phyloP scores from a whole-genome alignment of 92 coral and sea anemone genomes.

The Heliopora coerulea region DNA sequence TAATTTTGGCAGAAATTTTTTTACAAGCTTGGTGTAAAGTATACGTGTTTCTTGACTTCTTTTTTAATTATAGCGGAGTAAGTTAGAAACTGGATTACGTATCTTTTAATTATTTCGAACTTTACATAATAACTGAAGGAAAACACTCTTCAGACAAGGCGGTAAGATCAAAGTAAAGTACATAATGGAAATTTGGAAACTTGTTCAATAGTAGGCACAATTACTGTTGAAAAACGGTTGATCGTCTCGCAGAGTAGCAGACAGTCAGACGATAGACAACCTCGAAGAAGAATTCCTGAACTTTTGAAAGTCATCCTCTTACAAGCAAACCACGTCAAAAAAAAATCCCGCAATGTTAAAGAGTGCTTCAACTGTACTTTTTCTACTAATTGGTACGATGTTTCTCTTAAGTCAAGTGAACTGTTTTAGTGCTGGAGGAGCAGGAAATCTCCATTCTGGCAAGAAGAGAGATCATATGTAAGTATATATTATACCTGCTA shows the following conservation, averaged over 20 bases:
- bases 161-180: constrained; percentile 6
- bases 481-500: background rate
- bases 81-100: too few species aligned
- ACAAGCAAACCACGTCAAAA: background rate
- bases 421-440: constrained; percentile 8
- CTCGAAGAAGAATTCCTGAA: background rate
- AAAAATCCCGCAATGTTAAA: background rate
- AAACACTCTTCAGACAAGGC: background rate
- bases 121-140: background rate
- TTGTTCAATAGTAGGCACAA: background rate
- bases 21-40: too few species aligned
- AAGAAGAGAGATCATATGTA: constrained; percentile 13
- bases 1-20: too few species aligned
- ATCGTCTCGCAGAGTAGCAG: background rate
- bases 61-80: too few species aligned
- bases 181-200: background rate
- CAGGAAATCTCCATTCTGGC: constrained; percentile 10
- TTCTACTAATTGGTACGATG: background rate
- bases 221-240: background rate
- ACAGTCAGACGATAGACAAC: background rate
- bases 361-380: background rate
- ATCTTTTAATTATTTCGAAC: too few species aligned
- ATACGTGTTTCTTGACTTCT: too few species aligned
- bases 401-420: constrained; percentile 1
- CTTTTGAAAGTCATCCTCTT: background rate